phyloP scores from a whole-genome alignment of 1,140 invertebrate species.

The Nasonia giraulti region DNA sequence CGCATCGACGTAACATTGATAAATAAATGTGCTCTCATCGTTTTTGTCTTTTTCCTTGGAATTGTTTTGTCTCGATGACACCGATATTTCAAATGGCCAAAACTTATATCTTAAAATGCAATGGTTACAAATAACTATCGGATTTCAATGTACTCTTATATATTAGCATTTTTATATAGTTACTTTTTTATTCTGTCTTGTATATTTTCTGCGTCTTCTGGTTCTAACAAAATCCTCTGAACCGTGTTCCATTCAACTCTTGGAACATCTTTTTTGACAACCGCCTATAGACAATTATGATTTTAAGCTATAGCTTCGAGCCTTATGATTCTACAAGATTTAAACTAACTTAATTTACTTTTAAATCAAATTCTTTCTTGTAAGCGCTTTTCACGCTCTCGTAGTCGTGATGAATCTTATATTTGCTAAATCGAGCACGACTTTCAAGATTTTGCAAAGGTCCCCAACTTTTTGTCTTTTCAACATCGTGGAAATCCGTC shows the following conservation, averaged over 20 bases:
- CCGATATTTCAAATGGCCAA: constrained; percentile 62
- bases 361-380: constrained; percentile 52
- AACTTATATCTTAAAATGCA: constrained; percentile 54
- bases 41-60: background rate
- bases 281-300: constrained; percentile 49
- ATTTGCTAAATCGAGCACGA: constrained; percentile 60
- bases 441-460: constrained; percentile 56
- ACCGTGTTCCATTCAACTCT: constrained; percentile 65
- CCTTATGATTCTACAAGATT: background rate
- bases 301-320: background rate
- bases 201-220: constrained; percentile 46
- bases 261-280: constrained; percentile 42
- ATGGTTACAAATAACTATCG: background rate
- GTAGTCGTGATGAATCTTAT: constrained; percentile 57
- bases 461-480: constrained; percentile 59
- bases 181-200: constrained; percentile 58
- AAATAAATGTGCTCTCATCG: constrained; percentile 40
- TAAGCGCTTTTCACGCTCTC: constrained; percentile 52
- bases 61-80: constrained; percentile 6
- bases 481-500: constrained; percentile 54
- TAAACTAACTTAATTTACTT: constrained; percentile 52
- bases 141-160: background rate
- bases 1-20: constrained; percentile 62
- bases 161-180: background rate
- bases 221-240: constrained; percentile 52